These are phyloP conservation scores for Sylvia borin DNA, from an alignment of 2,797 vertebrate species.

Conservation along the genomic window DNA sequence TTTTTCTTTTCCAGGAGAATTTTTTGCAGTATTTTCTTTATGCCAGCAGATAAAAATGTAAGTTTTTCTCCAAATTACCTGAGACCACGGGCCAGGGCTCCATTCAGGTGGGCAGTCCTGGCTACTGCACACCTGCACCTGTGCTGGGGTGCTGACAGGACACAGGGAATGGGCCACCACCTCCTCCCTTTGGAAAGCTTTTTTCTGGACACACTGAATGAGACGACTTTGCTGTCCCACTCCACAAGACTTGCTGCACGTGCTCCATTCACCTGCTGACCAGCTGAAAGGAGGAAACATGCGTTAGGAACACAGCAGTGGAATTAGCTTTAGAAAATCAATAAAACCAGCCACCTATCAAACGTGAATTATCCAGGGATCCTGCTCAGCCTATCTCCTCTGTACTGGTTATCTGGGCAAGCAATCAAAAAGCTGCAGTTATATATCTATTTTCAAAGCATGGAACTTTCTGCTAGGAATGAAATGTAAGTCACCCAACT, in stretches of 20 bases:
- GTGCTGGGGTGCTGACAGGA: conserved; percentile 84
- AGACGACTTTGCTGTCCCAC: conserved; percentile 88
- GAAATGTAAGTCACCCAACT: background rate
- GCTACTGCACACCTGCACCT: conserved; percentile 85
- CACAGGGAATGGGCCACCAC: conserved; percentile 84
- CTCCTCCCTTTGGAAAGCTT: conserved; percentile 88
- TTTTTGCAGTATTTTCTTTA: background rate
- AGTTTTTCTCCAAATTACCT: conserved; percentile 77
- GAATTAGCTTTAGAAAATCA: background rate
- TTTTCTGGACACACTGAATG: conserved; percentile 87
- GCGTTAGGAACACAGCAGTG: background rate
- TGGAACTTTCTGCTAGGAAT: background rate
- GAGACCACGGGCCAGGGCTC: conserved; percentile 88
- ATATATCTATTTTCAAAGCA: background rate
- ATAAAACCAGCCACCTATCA: background rate
- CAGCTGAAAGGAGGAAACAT: conserved; percentile 78
- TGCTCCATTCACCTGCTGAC: conserved; percentile 86
- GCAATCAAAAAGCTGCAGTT: background rate
- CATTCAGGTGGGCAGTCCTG: conserved; percentile 90
- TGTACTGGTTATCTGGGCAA: background rate
- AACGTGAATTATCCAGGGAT: background rate
- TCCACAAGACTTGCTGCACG: conserved; percentile 88
- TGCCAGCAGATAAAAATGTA: background rate
- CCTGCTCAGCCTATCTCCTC: background rate
- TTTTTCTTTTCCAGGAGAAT: background rate